phyloP scores from a whole-genome alignment of 2,797 vertebrate genomes.

The Nannoperca obscura region DNA sequence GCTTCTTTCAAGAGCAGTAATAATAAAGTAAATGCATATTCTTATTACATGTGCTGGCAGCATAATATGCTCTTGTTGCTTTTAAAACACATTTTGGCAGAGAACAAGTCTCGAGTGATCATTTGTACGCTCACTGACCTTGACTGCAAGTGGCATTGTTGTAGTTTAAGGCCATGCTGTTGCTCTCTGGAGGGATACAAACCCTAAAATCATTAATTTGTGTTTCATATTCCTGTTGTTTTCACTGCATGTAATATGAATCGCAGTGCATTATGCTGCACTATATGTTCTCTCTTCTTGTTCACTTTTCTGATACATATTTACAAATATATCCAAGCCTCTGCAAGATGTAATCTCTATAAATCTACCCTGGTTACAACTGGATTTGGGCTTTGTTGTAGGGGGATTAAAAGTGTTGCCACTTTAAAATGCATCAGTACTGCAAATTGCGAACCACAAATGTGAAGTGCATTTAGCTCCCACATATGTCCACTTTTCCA shows the following conservation, averaged over 20 bases:
- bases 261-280: constrained; percentile 13
- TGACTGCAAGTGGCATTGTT: constrained; percentile 45
- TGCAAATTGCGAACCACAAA: neutral
- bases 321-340: constrained; percentile 23
- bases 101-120: constrained; percentile 47
- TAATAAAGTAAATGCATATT: constrained; percentile 48
- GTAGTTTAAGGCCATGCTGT: constrained; percentile 51
- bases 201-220: constrained; percentile 39
- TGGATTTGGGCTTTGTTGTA: constrained; percentile 39
- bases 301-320: constrained; percentile 26
- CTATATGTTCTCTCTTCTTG: constrained; percentile 11
- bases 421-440: constrained; percentile 20
- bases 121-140: constrained; percentile 58
- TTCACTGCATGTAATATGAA: constrained; percentile 20
- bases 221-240: constrained; percentile 36
- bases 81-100: constrained; percentile 34
- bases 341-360: constrained; percentile 30
- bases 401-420: constrained; percentile 19
- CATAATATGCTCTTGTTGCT: constrained; percentile 38
- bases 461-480: neutral
- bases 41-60: constrained; percentile 28
- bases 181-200: constrained; percentile 44
- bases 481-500: neutral
- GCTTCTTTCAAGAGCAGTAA: constrained; percentile 18
- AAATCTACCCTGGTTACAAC: constrained; percentile 26